Conservation (phyloP, 2,113 vertebrate genomes). For the Sander lucioperca region DNA sequence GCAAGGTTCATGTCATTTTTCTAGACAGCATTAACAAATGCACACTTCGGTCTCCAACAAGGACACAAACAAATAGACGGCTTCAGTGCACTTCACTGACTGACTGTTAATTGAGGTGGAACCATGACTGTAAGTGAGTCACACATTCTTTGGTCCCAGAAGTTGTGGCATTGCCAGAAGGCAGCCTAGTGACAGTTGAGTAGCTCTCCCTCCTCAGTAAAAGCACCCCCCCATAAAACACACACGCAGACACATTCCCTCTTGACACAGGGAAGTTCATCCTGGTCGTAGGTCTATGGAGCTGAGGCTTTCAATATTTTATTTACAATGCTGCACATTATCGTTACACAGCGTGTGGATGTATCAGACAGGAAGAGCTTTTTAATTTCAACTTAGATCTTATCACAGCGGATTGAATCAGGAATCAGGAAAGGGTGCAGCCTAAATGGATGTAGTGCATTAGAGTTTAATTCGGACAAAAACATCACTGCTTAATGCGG, state of each 20-base stretch:
- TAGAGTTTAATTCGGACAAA: conserved; percentile 60
- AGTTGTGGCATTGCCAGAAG: conserved; percentile 50
- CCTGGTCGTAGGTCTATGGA: conserved; percentile 38
- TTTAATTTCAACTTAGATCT: conserved; percentile 73
- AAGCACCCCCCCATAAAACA: background rate
- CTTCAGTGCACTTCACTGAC: conserved; percentile 18
- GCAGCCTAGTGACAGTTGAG: conserved; percentile 54
- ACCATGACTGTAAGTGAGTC: conserved; percentile 50
- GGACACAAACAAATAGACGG: conserved; percentile 38
- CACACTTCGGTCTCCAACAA: conserved; percentile 20
- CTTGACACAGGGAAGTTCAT: conserved; percentile 34
- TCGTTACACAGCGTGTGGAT: conserved; percentile 41
- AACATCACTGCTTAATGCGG: conserved; percentile 38
- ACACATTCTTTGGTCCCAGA: conserved; percentile 41
- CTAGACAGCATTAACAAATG: conserved; percentile 12
- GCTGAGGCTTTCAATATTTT: conserved; percentile 62
- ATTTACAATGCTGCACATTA: conserved; percentile 65
- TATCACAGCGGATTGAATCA: conserved; percentile 66
- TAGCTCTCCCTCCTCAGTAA: conserved; percentile 23
- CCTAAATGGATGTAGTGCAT: conserved; percentile 61
- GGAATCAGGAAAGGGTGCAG: conserved; percentile 46
- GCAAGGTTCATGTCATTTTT: background rate
- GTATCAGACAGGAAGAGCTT: conserved; percentile 69
- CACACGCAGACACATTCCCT: background rate
- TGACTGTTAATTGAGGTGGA: conserved; percentile 59